A percentile compares a stretch with the other conserved stretches of the same genome.
Conservation (phyloP, 2,797 vertebrate genomes). For the Harpagifer antarcticus region DNA sequence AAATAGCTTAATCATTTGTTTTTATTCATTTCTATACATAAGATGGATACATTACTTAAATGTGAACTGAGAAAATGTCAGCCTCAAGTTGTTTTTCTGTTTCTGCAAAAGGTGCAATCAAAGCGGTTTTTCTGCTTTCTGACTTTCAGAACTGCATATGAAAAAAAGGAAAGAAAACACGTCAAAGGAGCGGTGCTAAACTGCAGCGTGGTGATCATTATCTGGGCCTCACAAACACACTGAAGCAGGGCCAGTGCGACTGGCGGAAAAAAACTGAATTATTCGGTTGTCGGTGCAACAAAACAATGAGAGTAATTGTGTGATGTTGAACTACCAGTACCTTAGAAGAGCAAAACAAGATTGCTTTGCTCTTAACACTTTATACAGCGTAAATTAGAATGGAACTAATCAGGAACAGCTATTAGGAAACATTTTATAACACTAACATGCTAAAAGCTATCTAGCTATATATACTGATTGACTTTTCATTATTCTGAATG, state of each 20-base stretch:
- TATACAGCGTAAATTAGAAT: neutral
- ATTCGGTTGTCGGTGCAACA: slow-evolving; percentile 18
- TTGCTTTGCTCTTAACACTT: slow-evolving; percentile 6
- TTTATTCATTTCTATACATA: neutral
- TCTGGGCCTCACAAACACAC: slow-evolving; percentile 22
- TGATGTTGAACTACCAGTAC: slow-evolving; percentile 13
- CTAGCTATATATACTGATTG: neutral
- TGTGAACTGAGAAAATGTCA: slow-evolving; percentile 12
- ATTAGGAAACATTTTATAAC: slow-evolving; percentile 12
- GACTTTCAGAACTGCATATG: neutral
- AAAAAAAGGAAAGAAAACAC: slow-evolving; percentile 39
- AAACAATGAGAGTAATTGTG: slow-evolving; percentile 23
- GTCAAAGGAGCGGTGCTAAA: slow-evolving; percentile 9
- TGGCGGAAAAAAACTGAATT: slow-evolving; percentile 6
- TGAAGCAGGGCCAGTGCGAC: slow-evolving; percentile 6
- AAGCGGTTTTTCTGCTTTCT: neutral
- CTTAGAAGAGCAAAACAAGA: slow-evolving; percentile 13
- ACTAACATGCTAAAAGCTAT: slow-evolving; percentile 1
- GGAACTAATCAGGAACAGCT: slow-evolving; percentile 12
- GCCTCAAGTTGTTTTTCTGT: slow-evolving; percentile 14
- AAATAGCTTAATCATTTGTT: neutral
- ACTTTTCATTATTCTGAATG: slow-evolving; percentile 13
- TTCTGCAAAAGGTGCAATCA: slow-evolving; percentile 5
- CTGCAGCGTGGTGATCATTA: slow-evolving; percentile 41
- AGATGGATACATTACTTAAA: neutral